Conservation (phyloP, 2,888 invertebrate genomes). For the Alloplasta piceator region DNA sequence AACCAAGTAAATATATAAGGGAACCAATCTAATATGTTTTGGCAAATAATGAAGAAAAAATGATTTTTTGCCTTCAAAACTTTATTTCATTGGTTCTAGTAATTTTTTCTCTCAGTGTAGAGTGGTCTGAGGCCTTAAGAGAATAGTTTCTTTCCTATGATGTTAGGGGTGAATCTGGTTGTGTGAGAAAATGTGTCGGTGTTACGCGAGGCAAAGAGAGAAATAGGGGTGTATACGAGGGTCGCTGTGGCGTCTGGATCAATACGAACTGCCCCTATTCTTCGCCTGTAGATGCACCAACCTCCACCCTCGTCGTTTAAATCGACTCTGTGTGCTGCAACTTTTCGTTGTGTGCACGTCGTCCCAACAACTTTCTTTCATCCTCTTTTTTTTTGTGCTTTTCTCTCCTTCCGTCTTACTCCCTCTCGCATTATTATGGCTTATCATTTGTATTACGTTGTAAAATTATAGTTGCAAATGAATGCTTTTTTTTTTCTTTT, state of each 20-base stretch:
- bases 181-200: conserved; percentile 37
- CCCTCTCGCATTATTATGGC: background rate
- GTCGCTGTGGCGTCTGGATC: conserved; percentile 77
- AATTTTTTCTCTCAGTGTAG: no score
- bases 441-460: conserved; percentile 1
- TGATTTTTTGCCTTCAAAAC: no score
- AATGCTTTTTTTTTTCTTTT: conserved; percentile 31
- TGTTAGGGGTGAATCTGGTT: conserved; percentile 70
- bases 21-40: no score
- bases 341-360: conserved; percentile 10
- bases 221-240: conserved; percentile 57
- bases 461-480: conserved; percentile 5
- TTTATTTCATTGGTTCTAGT: no score
- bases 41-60: no score
- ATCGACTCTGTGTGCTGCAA: conserved; percentile 36
- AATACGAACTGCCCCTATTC: conserved; percentile 82
- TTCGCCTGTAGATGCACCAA: conserved; percentile 70
- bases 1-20: no score
- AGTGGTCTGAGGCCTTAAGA: conserved; percentile 19
- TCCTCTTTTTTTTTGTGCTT: background rate
- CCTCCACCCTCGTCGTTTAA: conserved; percentile 58
- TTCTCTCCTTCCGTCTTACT: no score
- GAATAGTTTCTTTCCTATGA: no score
- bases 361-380: conserved; percentile 20
- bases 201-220: conserved; percentile 46